These are phyloP conservation scores for Vombatus ursinus DNA, from an alignment of 2,113 vertebrate genomes.

Conservation along the genomic window DNA sequence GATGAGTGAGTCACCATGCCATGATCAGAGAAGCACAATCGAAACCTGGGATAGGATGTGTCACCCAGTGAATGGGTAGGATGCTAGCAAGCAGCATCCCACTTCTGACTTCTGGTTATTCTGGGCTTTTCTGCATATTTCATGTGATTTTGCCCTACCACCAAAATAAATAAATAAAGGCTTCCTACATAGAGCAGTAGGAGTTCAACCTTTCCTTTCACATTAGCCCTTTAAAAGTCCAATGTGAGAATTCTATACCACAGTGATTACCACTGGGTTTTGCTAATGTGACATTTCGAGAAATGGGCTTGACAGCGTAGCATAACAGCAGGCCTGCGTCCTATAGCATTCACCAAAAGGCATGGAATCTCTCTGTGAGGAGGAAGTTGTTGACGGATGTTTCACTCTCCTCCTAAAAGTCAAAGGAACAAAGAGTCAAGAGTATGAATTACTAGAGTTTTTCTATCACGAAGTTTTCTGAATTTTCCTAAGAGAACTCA, in stretches of 20 bases:
- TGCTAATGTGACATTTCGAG: constrained; percentile 84
- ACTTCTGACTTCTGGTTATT: constrained; percentile 10
- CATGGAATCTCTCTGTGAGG: constrained; percentile 38
- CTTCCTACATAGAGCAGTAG: background rate
- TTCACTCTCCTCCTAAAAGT: constrained; percentile 29
- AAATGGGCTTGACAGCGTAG: constrained; percentile 50
- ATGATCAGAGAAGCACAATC: background rate
- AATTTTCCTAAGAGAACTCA: constrained; percentile 1
- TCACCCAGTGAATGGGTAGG: fast-evolving
- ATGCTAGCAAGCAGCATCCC: background rate
- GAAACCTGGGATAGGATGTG: background rate
- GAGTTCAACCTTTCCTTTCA: constrained; percentile 56
- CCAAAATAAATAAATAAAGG: constrained; percentile 72
- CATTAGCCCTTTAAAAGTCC: constrained; percentile 76
- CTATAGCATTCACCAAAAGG: constrained; percentile 59
- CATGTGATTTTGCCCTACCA: constrained; percentile 30
- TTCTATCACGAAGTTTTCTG: background rate
- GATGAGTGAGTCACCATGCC: background rate
- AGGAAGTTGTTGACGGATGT: constrained; percentile 50
- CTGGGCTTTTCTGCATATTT: constrained; percentile 58
- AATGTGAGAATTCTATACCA: constrained; percentile 65
- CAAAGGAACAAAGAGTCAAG: constrained; percentile 50
- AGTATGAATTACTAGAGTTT: background rate
- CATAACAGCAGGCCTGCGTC: constrained; percentile 70
- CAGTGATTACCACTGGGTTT: constrained; percentile 76